Conservation (phyloP, 2,113 vertebrate species). For the Argyrosomus japonicus region DNA sequence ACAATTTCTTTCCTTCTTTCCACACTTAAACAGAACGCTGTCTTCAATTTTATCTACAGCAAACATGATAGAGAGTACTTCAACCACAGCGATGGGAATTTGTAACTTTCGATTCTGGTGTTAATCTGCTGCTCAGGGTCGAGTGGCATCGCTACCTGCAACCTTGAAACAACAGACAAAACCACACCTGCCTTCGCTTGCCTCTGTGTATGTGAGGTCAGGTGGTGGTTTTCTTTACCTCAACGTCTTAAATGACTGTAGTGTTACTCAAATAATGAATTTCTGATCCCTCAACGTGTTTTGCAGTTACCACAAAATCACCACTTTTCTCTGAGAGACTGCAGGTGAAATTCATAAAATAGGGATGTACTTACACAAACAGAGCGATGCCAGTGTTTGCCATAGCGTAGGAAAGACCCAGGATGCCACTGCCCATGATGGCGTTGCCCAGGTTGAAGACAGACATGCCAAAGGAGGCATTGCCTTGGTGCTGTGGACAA, state of each 20-base stretch:
- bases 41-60: conserved; percentile 20
- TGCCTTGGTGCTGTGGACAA: conserved; percentile 90
- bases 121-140: conserved; percentile 47
- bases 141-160: not conserved
- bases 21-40: not conserved
- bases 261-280: too few relatives aligned
- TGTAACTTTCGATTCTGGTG: conserved; percentile 13
- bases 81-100: not conserved
- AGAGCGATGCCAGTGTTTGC: conserved; percentile 99
- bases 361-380: conserved; percentile 91
- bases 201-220: not conserved
- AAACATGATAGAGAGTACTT: conserved; percentile 27
- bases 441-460: conserved; percentile 99
- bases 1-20: not conserved
- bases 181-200: conserved; percentile 28
- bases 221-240: not conserved
- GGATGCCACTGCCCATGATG: conserved; percentile 99
- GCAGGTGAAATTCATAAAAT: too few relatives aligned
- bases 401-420: conserved; percentile 98
- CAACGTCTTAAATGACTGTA: not conserved
- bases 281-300: not conserved
- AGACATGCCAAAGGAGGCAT: conserved; percentile 98
- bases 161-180: conserved; percentile 51
- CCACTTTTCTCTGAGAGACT: too few relatives aligned
- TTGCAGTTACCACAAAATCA: not conserved